Percentiles rank a stretch among this genome's conserved stretches.
These are phyloP conservation scores for Mesoclemmys tuberculata DNA, from an alignment of 2,113 vertebrate species.

Conservation along the genomic window DNA sequence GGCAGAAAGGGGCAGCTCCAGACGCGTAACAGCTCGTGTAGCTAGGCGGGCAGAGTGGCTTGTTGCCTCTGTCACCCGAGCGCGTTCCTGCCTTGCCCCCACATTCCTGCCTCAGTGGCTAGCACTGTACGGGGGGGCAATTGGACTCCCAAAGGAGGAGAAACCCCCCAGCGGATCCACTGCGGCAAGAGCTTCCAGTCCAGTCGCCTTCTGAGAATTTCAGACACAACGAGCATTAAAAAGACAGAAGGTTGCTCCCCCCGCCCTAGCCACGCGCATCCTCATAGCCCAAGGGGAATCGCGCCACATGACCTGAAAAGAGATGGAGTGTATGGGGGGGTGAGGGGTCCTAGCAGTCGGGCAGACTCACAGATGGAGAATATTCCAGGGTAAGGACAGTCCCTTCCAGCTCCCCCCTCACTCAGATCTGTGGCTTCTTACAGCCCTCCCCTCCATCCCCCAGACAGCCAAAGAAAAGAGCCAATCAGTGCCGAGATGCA, in stretches of 20 bases:
- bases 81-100: too few relatives aligned
- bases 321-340: background rate
- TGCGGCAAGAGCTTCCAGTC: background rate
- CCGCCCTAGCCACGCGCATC: too few relatives aligned
- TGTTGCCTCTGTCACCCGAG: too few relatives aligned
- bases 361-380: background rate
- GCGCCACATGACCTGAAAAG: background rate
- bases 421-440: background rate
- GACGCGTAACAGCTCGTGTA: background rate
- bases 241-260: background rate
- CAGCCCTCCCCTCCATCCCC: background rate
- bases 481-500: background rate
- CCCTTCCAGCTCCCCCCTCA: background rate
- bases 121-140: background rate
- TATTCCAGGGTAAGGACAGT: background rate
- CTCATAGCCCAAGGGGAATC: background rate
- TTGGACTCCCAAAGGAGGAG: background rate
- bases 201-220: background rate
- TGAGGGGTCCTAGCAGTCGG: too few relatives aligned
- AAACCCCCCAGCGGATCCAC: background rate
- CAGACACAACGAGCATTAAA: background rate
- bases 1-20: background rate
- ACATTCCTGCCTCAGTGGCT: background rate
- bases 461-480: background rate
- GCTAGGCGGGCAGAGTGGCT: too few relatives aligned